phyloP scores from a whole-genome alignment of 2,113 vertebrate species.

The Apus apus region DNA sequence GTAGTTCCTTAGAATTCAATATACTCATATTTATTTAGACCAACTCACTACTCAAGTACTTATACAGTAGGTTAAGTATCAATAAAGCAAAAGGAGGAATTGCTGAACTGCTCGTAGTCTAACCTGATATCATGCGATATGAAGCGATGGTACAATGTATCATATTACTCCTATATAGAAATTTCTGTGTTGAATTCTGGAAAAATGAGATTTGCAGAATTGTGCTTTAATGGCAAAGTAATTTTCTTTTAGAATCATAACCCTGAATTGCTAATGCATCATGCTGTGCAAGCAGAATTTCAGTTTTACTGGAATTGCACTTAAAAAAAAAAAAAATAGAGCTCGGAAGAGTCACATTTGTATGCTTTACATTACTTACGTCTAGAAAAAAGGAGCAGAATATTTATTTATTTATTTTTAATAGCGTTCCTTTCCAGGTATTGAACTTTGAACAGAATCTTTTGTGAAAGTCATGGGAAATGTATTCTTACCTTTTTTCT shows the following conservation, averaged over 20 bases:
- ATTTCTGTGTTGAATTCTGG: not conserved
- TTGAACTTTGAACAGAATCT: not conserved
- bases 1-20: not conserved
- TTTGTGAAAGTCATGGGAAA: not conserved
- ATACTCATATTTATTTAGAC: not conserved
- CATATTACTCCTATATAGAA: not conserved
- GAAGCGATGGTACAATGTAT: not conserved
- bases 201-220: not conserved
- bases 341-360: not conserved
- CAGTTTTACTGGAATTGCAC: not conserved
- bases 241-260: not conserved
- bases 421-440: not conserved
- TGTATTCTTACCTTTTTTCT: not conserved
- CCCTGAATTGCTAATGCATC: not conserved
- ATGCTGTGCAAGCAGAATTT: not conserved
- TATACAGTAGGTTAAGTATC: not conserved
- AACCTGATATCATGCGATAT: not conserved
- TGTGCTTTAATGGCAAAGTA: not conserved
- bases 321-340: not conserved
- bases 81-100: not conserved
- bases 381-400: not conserved
- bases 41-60: not conserved
- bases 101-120: not conserved
- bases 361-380: not conserved
- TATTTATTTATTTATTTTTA: not conserved